Evolutionary conservation across 2,113 vertebrate species (phyloP).

Genomic region (Erpornis zantholeuca): DNA sequence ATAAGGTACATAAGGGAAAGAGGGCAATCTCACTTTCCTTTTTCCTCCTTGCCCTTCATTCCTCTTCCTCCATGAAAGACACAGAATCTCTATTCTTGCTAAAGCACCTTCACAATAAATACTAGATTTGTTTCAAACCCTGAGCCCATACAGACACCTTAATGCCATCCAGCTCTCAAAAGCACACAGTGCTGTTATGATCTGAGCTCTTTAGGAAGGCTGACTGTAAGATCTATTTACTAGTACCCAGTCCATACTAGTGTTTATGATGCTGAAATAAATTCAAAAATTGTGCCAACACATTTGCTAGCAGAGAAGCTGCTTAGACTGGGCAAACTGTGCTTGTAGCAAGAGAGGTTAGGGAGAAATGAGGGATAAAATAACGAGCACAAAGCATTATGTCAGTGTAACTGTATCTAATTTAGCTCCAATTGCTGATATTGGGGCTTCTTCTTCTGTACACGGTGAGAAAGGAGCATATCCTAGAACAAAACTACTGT

Average conservation of each 20-base stretch:
- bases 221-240: not conserved
- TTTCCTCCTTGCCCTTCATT: not conserved
- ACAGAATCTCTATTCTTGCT: not conserved
- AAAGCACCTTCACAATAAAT: not conserved
- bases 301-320: not conserved
- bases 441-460: not conserved
- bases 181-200: not conserved
- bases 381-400: not conserved
- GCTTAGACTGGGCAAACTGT: not conserved
- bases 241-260: not conserved
- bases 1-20: not conserved
- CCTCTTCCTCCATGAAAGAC: not conserved
- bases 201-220: not conserved
- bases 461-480: not conserved
- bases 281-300: not conserved
- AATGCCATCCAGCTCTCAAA: not conserved
- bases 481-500: not conserved
- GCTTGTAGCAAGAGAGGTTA: not conserved
- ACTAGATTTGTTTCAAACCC: not conserved
- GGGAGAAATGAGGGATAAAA: slow-evolving; percentile 7
- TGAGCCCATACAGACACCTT: not conserved
- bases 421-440: not conserved
- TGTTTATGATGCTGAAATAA: not conserved
- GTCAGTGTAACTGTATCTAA: not conserved
- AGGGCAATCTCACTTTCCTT: not conserved